These are phyloP conservation scores for Branchipolynoe longqiensis DNA, from an alignment of 2,888 invertebrate genomes.

Conservation along the genomic window DNA sequence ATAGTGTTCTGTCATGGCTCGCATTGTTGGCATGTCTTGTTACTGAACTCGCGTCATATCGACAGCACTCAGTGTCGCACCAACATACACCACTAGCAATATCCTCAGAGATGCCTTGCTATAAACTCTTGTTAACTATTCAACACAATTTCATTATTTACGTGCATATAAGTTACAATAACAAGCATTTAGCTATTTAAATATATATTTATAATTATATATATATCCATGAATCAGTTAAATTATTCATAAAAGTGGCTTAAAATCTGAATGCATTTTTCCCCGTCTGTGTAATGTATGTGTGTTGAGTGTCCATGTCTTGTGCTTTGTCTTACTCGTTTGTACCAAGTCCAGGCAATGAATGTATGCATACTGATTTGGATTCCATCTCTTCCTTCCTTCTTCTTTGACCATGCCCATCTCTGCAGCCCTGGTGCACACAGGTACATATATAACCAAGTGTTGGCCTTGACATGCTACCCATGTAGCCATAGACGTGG, in stretches of 20 bases:
- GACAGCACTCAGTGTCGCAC: too few relatives aligned
- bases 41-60: neutral
- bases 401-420: constrained; percentile 53
- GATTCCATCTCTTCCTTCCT: constrained; percentile 48
- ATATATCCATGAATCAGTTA: too few relatives aligned
- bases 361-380: constrained; percentile 57
- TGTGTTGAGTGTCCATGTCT: too few relatives aligned
- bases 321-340: constrained; percentile 23
- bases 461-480: constrained; percentile 44
- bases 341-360: constrained; percentile 41
- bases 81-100: too few relatives aligned
- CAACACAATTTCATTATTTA: too few relatives aligned
- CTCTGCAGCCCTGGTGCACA: constrained; percentile 60
- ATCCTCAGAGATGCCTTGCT: neutral
- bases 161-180: too few relatives aligned
- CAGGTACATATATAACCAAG: constrained; percentile 57
- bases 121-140: too few relatives aligned
- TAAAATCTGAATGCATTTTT: constrained; percentile 7
- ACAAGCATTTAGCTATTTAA: too few relatives aligned
- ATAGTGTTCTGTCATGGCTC: neutral
- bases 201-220: too few relatives aligned
- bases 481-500: constrained; percentile 41
- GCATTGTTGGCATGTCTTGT: constrained; percentile 17
- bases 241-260: too few relatives aligned
- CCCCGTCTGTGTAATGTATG: neutral